Conservation (phyloP, 2,113 vertebrate genomes). For the Semnornis frantzii region DNA sequence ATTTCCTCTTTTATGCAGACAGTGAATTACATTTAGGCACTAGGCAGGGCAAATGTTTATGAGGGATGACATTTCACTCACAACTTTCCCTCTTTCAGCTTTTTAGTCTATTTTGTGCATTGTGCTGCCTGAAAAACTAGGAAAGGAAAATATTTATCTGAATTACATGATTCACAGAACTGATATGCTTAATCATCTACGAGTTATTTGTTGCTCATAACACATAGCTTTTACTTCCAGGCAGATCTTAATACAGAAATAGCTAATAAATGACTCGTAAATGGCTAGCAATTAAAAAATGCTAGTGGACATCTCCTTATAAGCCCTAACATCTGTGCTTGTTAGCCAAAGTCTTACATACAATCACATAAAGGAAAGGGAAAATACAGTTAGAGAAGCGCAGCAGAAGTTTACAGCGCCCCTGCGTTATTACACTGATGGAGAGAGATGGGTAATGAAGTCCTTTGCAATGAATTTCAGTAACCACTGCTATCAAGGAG, state of each 20-base stretch:
- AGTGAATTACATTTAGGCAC: background rate
- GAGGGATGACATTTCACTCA: background rate
- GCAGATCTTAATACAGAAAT: background rate
- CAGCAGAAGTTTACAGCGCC: no score
- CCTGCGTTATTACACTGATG: background rate
- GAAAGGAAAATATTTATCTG: background rate
- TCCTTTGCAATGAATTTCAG: fast-evolving
- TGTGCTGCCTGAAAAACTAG: background rate
- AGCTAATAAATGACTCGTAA: background rate
- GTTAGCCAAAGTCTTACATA: background rate
- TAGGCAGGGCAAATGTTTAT: background rate
- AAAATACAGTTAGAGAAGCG: fast-evolving
- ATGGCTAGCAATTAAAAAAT: background rate
- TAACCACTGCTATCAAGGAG: fast-evolving
- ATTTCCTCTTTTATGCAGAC: background rate
- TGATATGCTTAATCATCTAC: background rate
- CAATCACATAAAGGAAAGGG: fast-evolving
- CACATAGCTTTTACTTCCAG: background rate
- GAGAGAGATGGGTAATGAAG: background rate
- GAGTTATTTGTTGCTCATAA: background rate
- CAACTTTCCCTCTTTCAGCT: background rate
- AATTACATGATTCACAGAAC: background rate
- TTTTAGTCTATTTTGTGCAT: background rate
- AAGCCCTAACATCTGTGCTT: background rate
- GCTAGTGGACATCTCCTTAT: background rate